Evolutionary conservation across 2,888 invertebrate species (phyloP).

Genomic region (Saturnia japonica): DNA sequence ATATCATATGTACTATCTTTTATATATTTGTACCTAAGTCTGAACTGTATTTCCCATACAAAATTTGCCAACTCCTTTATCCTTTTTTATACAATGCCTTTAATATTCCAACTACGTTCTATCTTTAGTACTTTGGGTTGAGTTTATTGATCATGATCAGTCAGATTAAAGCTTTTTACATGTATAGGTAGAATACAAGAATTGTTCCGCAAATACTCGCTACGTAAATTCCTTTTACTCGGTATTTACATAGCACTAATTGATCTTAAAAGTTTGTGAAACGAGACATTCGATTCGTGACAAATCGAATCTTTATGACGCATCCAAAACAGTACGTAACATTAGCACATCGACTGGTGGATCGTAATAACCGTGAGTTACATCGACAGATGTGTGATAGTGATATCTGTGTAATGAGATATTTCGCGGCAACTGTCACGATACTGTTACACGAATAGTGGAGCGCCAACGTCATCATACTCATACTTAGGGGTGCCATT

Average conservation of each 20-base stretch:
- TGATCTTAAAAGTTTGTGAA: neutral
- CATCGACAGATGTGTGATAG: conserved; percentile 66
- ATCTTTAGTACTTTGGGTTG: no score
- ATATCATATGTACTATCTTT: no score
- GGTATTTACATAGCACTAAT: neutral
- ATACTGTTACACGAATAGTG: conserved; percentile 27
- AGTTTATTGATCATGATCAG: no score
- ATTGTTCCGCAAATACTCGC: no score
- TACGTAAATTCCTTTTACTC: neutral
- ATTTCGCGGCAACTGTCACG: conserved; percentile 48
- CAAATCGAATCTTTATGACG: neutral
- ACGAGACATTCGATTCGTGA: neutral
- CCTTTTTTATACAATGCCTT: no score
- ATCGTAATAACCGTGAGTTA: conserved; percentile 33
- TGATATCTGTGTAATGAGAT: conserved; percentile 68
- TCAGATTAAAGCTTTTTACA: no score
- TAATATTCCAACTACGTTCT: no score
- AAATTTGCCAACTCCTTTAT: no score
- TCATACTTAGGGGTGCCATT: no score
- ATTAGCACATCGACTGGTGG: conserved; percentile 7
- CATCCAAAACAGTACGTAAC: conserved; percentile 12
- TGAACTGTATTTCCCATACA: no score
- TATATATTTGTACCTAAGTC: no score
- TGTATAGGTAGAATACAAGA: no score
- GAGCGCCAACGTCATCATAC: conserved; percentile 29